These are phyloP conservation scores for Callospermophilus lateralis DNA, from an alignment of 2,113 vertebrate species.

Conservation along the genomic window DNA sequence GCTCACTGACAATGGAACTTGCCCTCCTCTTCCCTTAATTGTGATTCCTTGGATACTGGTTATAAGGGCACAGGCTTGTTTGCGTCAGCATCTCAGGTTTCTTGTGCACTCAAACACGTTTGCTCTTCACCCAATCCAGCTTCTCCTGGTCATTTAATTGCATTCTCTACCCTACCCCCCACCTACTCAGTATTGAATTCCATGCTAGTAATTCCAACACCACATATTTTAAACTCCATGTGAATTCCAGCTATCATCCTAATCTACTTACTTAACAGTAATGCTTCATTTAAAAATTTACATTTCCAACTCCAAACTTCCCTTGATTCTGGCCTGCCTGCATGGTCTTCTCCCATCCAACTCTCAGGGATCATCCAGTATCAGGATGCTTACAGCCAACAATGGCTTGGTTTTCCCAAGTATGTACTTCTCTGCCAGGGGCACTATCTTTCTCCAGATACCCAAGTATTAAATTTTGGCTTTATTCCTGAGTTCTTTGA, in stretches of 20 bases:
- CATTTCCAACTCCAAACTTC: background rate
- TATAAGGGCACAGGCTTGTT: accelerated
- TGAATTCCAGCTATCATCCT: background rate
- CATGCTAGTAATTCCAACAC: background rate
- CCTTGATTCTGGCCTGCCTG: background rate
- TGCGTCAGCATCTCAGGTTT: background rate
- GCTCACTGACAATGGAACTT: accelerated
- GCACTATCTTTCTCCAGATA: background rate
- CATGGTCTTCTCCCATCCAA: background rate
- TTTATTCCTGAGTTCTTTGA: background rate
- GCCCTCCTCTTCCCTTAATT: background rate
- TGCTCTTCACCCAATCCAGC: background rate
- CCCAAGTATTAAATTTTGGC: background rate
- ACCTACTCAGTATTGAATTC: background rate
- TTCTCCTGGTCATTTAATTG: background rate
- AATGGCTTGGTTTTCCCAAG: background rate
- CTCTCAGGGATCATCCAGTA: background rate
- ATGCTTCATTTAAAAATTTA: background rate
- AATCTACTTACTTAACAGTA: background rate
- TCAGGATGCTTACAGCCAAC: background rate
- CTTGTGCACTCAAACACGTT: background rate
- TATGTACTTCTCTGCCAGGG: background rate
- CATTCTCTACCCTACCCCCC: too few relatives aligned
- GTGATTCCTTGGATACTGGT: accelerated
- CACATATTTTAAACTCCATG: background rate